Evolutionary conservation across 2,888 invertebrate genomes (phyloP), one percentile per base, ranked within the genome.

Genomic region (Hydriomena furcata): DNA sequence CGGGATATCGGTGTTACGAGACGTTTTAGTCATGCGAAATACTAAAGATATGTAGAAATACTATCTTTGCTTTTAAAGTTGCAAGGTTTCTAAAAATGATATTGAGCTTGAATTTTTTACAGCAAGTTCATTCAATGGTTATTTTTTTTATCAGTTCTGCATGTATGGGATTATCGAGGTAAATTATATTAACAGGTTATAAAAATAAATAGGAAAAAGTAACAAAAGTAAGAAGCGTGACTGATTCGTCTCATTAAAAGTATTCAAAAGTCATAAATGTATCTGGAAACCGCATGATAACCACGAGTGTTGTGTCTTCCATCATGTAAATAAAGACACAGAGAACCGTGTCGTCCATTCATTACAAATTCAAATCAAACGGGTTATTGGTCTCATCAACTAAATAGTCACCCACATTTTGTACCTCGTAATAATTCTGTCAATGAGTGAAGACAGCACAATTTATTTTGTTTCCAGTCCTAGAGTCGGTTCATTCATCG

Each of bases 361-460:
- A 40, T 43, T 25, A 24, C n/a, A 10, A 47, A 32, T 7, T n/a
- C 24, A 28, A 45, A 34, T 35, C 7, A 24, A 52, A 32, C 10
- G 25, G 52, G 52, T 38, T 11, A 38, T 47, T 43, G 47, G 52
- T 44, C 23, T 52, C 56, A 57, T 57, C 25, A 34, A 52, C 8
- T 38, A 28, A 51, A 46, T 10, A 12, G 11, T 43, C 41, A 41
- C 20, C 8, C 13, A 28, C 36, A 36, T 41, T 37, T 37, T 17
- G 30, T 28, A 20, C n/a, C 34, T 42, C 38, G 28, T 27, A 30
- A 28, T 21, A 21, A 23, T 25, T 25, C 27, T 27, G 25, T 36
- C 13, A 75, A 88, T 89, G 89, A 89, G 89, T 89, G 89, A 89
- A 88, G 89, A 87, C 80, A 74, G 65, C 89, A 85, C 87, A 73